Evolutionary conservation across 1,140 invertebrate genomes (phyloP).

Genomic region (Stenopsyche tienmushanensis): DNA sequence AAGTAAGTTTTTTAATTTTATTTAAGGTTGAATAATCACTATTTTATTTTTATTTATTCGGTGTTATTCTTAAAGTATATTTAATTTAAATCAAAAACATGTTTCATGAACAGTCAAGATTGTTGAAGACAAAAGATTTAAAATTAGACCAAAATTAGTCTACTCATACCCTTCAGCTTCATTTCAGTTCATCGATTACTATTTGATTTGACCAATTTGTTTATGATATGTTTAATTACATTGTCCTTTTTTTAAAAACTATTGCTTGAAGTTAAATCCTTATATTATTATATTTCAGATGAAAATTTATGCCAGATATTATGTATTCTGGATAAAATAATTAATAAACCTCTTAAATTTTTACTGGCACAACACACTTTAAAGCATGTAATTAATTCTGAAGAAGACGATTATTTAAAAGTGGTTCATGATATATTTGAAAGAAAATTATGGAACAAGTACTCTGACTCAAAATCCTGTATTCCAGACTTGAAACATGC

Average conservation of each 20-base stretch:
- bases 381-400: background rate
- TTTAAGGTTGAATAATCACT: background rate
- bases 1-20: slow-evolving; percentile 42
- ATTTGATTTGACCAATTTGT: too few species aligned
- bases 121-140: too few species aligned
- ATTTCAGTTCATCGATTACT: too few species aligned
- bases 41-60: background rate
- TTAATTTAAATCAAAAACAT: too few species aligned
- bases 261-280: too few species aligned
- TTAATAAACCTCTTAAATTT: background rate
- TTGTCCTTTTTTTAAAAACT: too few species aligned
- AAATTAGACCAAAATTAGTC: too few species aligned
- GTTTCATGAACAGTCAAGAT: too few species aligned
- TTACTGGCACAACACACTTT: background rate
- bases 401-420: background rate
- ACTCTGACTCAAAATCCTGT: background rate
- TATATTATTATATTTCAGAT: slow-evolving; percentile 9
- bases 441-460: background rate
- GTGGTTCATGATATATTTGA: slow-evolving; percentile 1
- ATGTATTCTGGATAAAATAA: background rate
- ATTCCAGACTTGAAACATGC: too few species aligned
- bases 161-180: too few species aligned
- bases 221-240: too few species aligned
- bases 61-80: background rate
- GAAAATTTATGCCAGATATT: background rate